Evolutionary conservation across 2,888 invertebrate genomes (phyloP), one percentile per base, ranked within the genome.

Genomic region (Biston stratarius): DNA sequence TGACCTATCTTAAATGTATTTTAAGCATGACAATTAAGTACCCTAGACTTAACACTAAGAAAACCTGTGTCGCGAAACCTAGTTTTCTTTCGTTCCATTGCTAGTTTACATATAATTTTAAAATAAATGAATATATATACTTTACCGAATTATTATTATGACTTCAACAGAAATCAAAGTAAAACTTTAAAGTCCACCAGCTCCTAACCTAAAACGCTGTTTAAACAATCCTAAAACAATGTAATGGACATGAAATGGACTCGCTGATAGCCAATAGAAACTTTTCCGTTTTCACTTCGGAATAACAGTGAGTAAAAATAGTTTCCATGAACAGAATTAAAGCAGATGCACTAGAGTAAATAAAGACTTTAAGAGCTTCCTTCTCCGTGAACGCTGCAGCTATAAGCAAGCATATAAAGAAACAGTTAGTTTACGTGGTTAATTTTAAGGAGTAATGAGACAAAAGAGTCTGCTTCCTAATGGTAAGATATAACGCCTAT

Each of bases 251-350:
- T 66, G 70, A 72, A 74, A 77, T 77, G 72, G 72, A 64, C 53
- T 56, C 63, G 76, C 71, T 77, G 76, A 77, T 69, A 64, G 77
- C 72, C 60, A 69, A 73, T 70, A 33, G 67, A 71, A 71, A 56
- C 70, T 71, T 67, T 71, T 73, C 64, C 72, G 70, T 71, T 69
- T 74, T 81, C 77, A 81, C 78, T 77, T 78, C 74, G 76, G 72
- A 78, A 73, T 79, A 79, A 83, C 77, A 77, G 63, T 57, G 52
- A 64, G 36, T 72, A 78, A 77, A 74, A 75, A 78, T 74, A 74
- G 69, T 56, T 59, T 11, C 48, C 38, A 70, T 63, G 47, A 64
- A 72, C 15, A 53, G 69, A 72, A 73, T 42, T 59, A 51, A 69
- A 73, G 67, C 74, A 71, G 71, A 72, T 56, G 64, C 64, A 68